Evolutionary conservation across 2,113 vertebrate genomes (phyloP), one percentile per base, ranked within the genome.

Genomic region (Hipposideros armiger): DNA sequence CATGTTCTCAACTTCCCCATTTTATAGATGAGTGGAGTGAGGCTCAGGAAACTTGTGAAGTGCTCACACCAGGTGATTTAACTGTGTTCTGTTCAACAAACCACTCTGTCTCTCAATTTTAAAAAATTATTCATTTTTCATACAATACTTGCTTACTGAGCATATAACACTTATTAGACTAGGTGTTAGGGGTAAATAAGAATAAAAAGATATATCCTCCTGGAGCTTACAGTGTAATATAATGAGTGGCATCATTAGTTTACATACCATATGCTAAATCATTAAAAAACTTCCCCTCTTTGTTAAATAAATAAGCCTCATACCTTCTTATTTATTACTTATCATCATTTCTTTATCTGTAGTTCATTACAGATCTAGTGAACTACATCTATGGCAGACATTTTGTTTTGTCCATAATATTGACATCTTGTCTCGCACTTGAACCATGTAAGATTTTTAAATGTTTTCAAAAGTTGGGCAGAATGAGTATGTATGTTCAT

Each of bases 381-480:
- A 47, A 64, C 40, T 14, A 22, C 19, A 83, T 36, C 50, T 73
- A 60, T 7, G 17, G 72, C 10, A 89, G 9, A 66, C 7, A 69
- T 66, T 85, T 74, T 64, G 16, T 15, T 83, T 28, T 20, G 17
- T 64, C 36, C 5, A 22, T 54, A 80, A 70, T 52, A 70, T 30
- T 90, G 50, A 9, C 5, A 47, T 66, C 32, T 73, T 78, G 45
- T 30, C 17, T 92, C 45, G 7, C 52, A 14, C 9, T 52, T 66
- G 73, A 88, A 74, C 22, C 32, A 14, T 19, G n/a, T 0, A 67
- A 72, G 19, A 40, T 52, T 82, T 50, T 42, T 64, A 58, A 90
- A 69, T 56, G 26, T 87, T 78, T 97, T 70, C 19, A 69, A 81
- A 86, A 87, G 7, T 47, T 78, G 88, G 26, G 32, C 42, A 83